These are phyloP conservation scores for Phalacrocorax aristotelis DNA, from an alignment of 2,113 vertebrate species.

Conservation along the genomic window DNA sequence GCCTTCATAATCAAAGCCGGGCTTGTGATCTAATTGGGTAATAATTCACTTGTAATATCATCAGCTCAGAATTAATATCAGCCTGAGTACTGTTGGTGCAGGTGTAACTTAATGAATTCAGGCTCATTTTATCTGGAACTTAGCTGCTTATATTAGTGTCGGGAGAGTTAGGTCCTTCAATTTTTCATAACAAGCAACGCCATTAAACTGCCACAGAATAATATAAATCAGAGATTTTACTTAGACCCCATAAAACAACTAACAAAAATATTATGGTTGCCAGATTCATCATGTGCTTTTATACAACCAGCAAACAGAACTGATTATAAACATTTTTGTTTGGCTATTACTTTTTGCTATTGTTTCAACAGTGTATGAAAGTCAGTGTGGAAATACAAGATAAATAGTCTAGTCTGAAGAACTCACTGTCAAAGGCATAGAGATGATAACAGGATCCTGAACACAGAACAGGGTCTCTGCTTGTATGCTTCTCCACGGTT, in stretches of 20 bases:
- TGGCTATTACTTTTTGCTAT: background rate
- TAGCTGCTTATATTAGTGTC: constrained; percentile 40
- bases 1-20: constrained; percentile 47
- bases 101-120: constrained; percentile 53
- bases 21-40: constrained; percentile 34
- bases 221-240: constrained; percentile 14
- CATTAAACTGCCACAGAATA: constrained; percentile 50
- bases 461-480: background rate
- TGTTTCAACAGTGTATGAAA: background rate
- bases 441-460: background rate
- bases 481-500: background rate
- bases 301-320: background rate
- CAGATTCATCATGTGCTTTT: background rate
- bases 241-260: background rate
- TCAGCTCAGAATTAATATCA: constrained; percentile 63
- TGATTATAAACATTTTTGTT: background rate
- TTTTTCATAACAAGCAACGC: constrained; percentile 35
- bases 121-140: constrained; percentile 36
- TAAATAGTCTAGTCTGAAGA: background rate
- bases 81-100: constrained; percentile 67
- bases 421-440: background rate
- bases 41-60: constrained; percentile 46
- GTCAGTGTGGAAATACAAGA: background rate
- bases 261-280: background rate
- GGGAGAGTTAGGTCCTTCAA: constrained; percentile 1